A percentile compares a stretch with the other conserved stretches of the same genome.
Conservation (phyloP, 2,797 vertebrate genomes). For the Leuciscus waleckii region DNA sequence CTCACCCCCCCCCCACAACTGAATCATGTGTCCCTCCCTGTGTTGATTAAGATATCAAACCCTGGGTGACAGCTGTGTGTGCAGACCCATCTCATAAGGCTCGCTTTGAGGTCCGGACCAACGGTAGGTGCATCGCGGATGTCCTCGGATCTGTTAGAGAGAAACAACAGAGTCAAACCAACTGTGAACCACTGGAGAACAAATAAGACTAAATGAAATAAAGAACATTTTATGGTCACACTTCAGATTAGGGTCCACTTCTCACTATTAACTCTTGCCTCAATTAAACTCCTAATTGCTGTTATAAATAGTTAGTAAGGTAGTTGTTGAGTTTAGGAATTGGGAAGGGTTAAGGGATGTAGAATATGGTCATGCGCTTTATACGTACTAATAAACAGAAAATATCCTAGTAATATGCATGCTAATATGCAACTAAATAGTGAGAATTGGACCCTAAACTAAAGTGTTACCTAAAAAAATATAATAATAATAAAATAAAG, state of each 20-base stretch:
- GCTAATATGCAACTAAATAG: too few species aligned
- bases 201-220: constrained; percentile 22
- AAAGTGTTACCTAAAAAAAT: too few species aligned
- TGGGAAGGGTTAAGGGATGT: too few species aligned
- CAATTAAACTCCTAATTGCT: background rate
- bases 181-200: constrained; percentile 6
- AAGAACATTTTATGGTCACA: background rate
- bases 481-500: too few species aligned
- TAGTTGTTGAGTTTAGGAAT: too few species aligned
- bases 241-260: background rate
- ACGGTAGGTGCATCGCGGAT: background rate
- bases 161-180: background rate
- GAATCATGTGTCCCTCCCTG: constrained; percentile 77
- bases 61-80: constrained; percentile 79
- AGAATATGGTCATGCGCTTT: too few species aligned
- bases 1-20: constrained; percentile 71
- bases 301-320: too few species aligned
- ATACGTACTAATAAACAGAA: background rate
- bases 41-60: constrained; percentile 85
- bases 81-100: constrained; percentile 40
- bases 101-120: constrained; percentile 18
- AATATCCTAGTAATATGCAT: background rate
- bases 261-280: background rate
- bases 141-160: background rate
- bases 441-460: too few species aligned